A percentile compares a stretch with the other conserved stretches of the same genome.
phyloP scores from a whole-genome alignment of 2,888 invertebrate genomes.

The Drosophila mimetica region DNA sequence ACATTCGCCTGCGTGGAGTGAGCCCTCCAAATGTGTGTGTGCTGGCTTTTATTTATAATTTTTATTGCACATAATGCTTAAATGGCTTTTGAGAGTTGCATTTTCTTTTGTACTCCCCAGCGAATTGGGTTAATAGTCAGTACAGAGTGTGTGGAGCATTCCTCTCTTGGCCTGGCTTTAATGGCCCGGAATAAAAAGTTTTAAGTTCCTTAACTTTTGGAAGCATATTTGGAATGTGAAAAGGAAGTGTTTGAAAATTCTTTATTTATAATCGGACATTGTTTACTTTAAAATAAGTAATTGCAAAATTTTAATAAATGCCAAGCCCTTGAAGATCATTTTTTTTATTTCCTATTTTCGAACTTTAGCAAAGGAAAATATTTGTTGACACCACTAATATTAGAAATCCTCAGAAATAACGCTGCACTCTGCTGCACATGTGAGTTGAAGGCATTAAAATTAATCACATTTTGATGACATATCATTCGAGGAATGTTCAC shows the following conservation, averaged over 20 bases:
- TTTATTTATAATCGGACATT: neutral
- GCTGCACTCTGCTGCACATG: conserved; percentile 2
- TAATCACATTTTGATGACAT: conserved; percentile 63
- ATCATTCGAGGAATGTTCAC: conserved; percentile 63
- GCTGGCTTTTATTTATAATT: conserved; percentile 49
- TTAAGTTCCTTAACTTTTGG: conserved; percentile 16
- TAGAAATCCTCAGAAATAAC: conserved; percentile 34
- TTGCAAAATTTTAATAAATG: neutral
- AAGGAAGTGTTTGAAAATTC: neutral
- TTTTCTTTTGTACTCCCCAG: conserved; percentile 38
- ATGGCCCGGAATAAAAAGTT: conserved; percentile 30
- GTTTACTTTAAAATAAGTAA: too few species aligned
- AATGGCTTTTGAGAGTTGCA: conserved; percentile 63
- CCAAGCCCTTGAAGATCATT: neutral
- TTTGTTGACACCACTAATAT: conserved; percentile 23
- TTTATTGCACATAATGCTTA: conserved; percentile 60
- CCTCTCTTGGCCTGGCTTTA: conserved; percentile 4
- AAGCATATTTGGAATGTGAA: neutral
- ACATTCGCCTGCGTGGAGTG: conserved; percentile 19
- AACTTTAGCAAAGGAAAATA: neutral
- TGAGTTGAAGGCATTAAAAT: conserved; percentile 42
- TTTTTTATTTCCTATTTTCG: neutral
- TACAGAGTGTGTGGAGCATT: conserved; percentile 5
- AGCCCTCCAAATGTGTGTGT: neutral
- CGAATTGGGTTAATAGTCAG: conserved; percentile 64